Conservation (phyloP, 2,888 invertebrate species). For the Lasioglossum zephyrum region DNA sequence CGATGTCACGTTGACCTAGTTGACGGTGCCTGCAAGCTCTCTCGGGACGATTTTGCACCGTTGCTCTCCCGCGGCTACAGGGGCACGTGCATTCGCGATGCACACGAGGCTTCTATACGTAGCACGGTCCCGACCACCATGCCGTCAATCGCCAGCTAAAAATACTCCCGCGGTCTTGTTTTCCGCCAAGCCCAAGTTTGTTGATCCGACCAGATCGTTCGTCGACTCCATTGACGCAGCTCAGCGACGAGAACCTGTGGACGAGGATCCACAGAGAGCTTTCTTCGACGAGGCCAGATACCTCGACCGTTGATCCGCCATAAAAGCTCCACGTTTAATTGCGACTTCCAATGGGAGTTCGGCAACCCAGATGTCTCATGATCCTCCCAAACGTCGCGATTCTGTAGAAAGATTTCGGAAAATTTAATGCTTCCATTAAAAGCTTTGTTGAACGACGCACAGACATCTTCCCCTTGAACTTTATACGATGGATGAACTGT, state of each 20-base stretch:
- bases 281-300: not conserved
- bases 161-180: slow-evolving; percentile 27
- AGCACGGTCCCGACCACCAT: slow-evolving; percentile 17
- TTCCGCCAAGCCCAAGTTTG: slow-evolving; percentile 30
- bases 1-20: slow-evolving; percentile 76
- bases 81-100: slow-evolving; percentile 26
- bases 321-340: not conserved
- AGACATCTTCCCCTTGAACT: no score
- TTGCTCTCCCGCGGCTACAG: slow-evolving; percentile 37
- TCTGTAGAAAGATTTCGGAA: not conserved
- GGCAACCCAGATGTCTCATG: not conserved
- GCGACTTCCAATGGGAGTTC: not conserved
- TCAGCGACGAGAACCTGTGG: not conserved
- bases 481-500: no score
- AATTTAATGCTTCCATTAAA: no score
- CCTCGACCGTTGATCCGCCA: not conserved
- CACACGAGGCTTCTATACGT: slow-evolving; percentile 15
- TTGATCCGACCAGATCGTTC: slow-evolving; percentile 28
- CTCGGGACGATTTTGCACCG: slow-evolving; percentile 43
- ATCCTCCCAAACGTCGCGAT: no score
- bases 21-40: slow-evolving; percentile 71
- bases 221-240: slow-evolving; percentile 18
- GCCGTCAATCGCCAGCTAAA: slow-evolving; percentile 24
- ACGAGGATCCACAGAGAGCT: not conserved
- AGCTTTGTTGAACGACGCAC: no score